Conservation (phyloP, 2,888 invertebrate species). For the Clanis bilineata region DNA sequence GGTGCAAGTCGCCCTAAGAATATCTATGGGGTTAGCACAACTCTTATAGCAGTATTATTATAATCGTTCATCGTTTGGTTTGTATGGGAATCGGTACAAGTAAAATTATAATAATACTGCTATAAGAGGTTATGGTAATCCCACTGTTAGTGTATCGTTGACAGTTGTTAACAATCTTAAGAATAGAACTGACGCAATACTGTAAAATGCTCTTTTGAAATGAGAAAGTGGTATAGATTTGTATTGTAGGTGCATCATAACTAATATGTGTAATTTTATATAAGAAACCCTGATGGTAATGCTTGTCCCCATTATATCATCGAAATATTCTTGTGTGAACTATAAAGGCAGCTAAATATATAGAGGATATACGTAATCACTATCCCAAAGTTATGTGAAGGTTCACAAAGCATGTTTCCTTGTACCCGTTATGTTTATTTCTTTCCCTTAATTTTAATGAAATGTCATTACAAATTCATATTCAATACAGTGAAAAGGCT, state of each 20-base stretch:
- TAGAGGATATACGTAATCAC: background rate
- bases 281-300: background rate
- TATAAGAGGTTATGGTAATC: too few species aligned
- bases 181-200: too few species aligned
- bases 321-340: constrained; percentile 13
- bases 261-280: background rate
- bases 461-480: constrained; percentile 25
- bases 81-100: too few species aligned
- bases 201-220: too few species aligned
- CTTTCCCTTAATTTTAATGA: constrained; percentile 3
- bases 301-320: background rate
- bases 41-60: too few species aligned
- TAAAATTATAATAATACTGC: too few species aligned
- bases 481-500: background rate
- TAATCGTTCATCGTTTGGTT: too few species aligned
- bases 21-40: too few species aligned
- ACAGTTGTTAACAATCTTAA: too few species aligned
- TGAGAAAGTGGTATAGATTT: background rate
- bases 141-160: too few species aligned
- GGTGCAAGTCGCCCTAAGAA: too few species aligned
- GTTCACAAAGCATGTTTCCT: constrained; percentile 12
- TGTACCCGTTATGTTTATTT: background rate
- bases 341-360: background rate
- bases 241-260: background rate
- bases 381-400: background rate